These are phyloP conservation scores for Saguinus imperator DNA, from an alignment of 2,113 vertebrate species.

Conservation along the genomic window DNA sequence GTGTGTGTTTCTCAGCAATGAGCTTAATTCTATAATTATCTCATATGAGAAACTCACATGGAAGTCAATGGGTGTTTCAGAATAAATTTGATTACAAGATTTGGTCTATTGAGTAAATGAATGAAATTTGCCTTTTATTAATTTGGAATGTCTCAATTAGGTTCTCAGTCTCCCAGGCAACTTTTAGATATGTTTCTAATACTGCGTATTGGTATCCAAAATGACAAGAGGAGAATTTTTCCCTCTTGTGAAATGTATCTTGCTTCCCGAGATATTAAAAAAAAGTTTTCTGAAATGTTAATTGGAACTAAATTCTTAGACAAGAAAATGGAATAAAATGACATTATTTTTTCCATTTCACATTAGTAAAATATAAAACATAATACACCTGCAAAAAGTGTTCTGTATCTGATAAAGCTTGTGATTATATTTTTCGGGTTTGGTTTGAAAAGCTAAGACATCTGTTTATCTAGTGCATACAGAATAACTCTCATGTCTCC, in stretches of 20 bases:
- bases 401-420: conserved; percentile 85
- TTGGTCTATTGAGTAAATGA: conserved; percentile 75
- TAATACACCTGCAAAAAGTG: conserved; percentile 80
- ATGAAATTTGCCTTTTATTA: conserved; percentile 84
- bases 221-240: conserved; percentile 76
- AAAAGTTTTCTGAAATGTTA: conserved; percentile 84
- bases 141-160: conserved; percentile 84
- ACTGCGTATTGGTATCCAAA: conserved; percentile 79
- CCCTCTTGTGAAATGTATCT: conserved; percentile 74
- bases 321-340: conserved; percentile 85
- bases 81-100: conserved; percentile 79
- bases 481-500: conserved; percentile 89
- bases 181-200: conserved; percentile 82
- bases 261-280: conserved; percentile 82
- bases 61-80: conserved; percentile 78
- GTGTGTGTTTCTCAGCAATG: conserved; percentile 26
- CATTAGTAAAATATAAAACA: conserved; percentile 85
- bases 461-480: conserved; percentile 90
- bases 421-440: conserved; percentile 86
- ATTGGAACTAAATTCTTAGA: conserved; percentile 87
- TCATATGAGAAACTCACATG: conserved; percentile 60
- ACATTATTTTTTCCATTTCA: conserved; percentile 85
- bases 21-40: conserved; percentile 75
- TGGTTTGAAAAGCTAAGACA: conserved; percentile 89
- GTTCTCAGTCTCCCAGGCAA: conserved; percentile 75